Conservation (phyloP, 2,888 invertebrate genomes). For the Aleiodes testaceus region DNA sequence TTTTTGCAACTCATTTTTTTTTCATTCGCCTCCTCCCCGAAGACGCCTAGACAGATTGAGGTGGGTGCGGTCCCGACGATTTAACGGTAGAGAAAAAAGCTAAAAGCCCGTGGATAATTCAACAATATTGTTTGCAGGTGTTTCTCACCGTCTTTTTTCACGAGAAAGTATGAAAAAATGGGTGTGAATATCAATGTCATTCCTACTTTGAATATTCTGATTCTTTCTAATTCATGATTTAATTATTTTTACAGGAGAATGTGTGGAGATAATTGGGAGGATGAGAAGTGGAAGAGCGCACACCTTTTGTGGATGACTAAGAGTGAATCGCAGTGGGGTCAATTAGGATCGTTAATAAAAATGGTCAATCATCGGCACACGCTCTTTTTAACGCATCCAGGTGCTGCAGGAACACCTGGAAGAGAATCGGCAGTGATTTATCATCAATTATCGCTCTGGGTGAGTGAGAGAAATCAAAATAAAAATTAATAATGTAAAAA, state of each 20-base stretch:
- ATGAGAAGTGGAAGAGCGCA: too few relatives aligned
- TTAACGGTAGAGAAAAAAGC: slow-evolving; percentile 65
- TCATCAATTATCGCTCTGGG: too few relatives aligned
- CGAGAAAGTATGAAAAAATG: background rate
- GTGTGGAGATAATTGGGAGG: too few relatives aligned
- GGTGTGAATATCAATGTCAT: slow-evolving; percentile 29
- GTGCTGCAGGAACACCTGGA: background rate
- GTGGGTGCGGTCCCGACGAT: slow-evolving; percentile 67
- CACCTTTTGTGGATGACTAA: slow-evolving; percentile 1
- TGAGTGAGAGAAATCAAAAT: too few relatives aligned
- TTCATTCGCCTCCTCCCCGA: slow-evolving; percentile 42
- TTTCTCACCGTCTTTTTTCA: background rate
- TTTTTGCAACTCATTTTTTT: slow-evolving; percentile 35
- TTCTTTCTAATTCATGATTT: too few relatives aligned
- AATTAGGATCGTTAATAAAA: slow-evolving; percentile 7
- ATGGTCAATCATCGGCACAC: slow-evolving; percentile 2
- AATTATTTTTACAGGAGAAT: too few relatives aligned
- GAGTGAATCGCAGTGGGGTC: background rate
- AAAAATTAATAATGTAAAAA: too few relatives aligned
- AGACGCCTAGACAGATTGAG: slow-evolving; percentile 38
- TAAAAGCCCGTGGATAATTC: slow-evolving; percentile 69
- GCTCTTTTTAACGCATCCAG: background rate
- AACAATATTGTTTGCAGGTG: slow-evolving; percentile 23
- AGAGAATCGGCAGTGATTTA: background rate
- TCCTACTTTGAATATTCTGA: too few relatives aligned